These are phyloP conservation scores for Galagoides demidoff DNA, from an alignment of 2,797 vertebrate genomes.

Conservation along the genomic window DNA sequence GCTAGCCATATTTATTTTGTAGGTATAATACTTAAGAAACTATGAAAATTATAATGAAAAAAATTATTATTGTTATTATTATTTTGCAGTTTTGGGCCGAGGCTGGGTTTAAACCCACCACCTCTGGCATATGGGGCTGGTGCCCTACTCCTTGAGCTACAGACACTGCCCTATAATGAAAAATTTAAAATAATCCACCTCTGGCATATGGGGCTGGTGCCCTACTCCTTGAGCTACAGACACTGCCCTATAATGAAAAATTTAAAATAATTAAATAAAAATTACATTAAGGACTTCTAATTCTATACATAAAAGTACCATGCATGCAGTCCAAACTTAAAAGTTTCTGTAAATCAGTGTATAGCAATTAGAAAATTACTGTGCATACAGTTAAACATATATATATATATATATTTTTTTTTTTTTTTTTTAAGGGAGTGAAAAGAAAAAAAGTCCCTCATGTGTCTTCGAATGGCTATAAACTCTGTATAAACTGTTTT, in stretches of 20 bases:
- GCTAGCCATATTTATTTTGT: not conserved
- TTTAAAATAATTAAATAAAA: not conserved
- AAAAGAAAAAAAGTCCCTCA: not conserved
- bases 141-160: no score
- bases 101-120: no score
- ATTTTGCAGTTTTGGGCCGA: no score
- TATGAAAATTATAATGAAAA: not conserved
- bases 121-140: no score
- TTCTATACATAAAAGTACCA: not conserved
- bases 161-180: no score
- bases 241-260: no score
- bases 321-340: not conserved
- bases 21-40: not conserved
- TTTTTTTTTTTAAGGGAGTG: not conserved
- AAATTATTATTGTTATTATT: not conserved
- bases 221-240: no score
- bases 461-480: conserved; percentile 42
- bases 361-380: not conserved
- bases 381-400: not conserved
- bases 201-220: no score
- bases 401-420: not conserved
- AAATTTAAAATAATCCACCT: not conserved
- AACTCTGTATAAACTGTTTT: conserved; percentile 57
- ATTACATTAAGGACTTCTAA: not conserved
- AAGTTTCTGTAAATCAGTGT: not conserved